Evolutionary conservation across 2,797 vertebrate species (phyloP).

Genomic region (Spea hammondii): DNA sequence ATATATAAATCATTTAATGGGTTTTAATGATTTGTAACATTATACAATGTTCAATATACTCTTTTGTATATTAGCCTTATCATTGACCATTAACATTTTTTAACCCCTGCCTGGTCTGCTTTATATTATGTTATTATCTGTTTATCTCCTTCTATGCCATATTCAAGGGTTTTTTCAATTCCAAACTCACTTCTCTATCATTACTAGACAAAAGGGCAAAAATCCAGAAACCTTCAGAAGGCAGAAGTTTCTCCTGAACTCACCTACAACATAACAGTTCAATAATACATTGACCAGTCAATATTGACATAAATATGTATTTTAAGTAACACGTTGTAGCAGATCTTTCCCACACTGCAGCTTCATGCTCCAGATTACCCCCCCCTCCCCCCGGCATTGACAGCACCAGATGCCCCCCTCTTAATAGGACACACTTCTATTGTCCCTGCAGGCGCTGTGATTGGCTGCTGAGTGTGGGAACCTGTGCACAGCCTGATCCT

Average conservation of each 20-base stretch:
- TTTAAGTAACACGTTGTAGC: background rate
- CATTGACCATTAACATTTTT: too few relatives aligned
- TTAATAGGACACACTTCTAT: slow-evolving; percentile 53
- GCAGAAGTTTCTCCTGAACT: too few relatives aligned
- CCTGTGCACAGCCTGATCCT: slow-evolving; percentile 72
- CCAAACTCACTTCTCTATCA: too few relatives aligned
- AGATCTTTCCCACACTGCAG: slow-evolving; percentile 33
- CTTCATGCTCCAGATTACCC: slow-evolving; percentile 30
- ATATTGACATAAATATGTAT: background rate
- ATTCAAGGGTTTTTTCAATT: too few relatives aligned
- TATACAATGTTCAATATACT: too few relatives aligned
- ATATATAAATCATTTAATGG: too few relatives aligned
- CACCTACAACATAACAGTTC: background rate
- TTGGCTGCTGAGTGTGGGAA: slow-evolving; percentile 88
- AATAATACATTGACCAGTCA: background rate
- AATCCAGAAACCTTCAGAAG: background rate
- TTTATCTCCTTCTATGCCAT: too few relatives aligned
- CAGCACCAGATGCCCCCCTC: slow-evolving; percentile 34
- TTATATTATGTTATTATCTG: too few relatives aligned
- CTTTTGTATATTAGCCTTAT: too few relatives aligned
- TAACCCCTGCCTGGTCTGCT: too few relatives aligned
- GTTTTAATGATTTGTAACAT: too few relatives aligned
- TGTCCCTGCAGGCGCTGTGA: slow-evolving; percentile 59
- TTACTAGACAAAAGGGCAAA: too few relatives aligned
- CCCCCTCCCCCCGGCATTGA: slow-evolving; percentile 14